These are phyloP conservation scores for Amblyjoppa proteus DNA, from an alignment of 2,888 invertebrate genomes.

Conservation along the genomic window DNA sequence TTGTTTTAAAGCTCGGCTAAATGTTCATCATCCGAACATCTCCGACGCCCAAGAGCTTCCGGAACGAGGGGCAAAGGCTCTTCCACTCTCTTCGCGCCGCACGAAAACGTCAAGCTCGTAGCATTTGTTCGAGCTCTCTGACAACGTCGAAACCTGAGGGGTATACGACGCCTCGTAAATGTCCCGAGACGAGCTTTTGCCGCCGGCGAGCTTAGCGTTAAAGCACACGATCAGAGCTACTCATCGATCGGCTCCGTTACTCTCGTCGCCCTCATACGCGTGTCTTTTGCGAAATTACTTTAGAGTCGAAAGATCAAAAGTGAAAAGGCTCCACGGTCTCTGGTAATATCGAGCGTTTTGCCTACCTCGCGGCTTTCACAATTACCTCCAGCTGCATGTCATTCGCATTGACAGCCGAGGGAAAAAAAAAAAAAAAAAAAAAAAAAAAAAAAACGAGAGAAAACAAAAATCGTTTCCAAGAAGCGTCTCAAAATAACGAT, in stretches of 20 bases:
- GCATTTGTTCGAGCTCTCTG: constrained; percentile 21
- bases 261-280: constrained; percentile 3
- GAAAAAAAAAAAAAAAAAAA: background rate
- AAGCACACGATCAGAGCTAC: constrained; percentile 48
- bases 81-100: constrained; percentile 22
- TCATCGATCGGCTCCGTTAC: constrained; percentile 43
- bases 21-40: background rate
- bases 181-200: constrained; percentile 6
- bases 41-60: constrained; percentile 2
- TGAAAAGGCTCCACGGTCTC: background rate
- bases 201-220: constrained; percentile 15
- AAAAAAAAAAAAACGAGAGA: background rate
- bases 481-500: background rate
- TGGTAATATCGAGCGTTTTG: background rate
- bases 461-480: background rate
- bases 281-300: constrained; percentile 57
- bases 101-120: constrained; percentile 12
- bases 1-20: background rate
- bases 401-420: background rate
- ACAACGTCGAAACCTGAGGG: constrained; percentile 3
- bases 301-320: constrained; percentile 56
- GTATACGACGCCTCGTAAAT: constrained; percentile 47
- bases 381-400: constrained; percentile 14
- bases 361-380: background rate
- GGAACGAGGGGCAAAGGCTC: constrained; percentile 42